Conservation (phyloP, 92 coral and sea anemone species). For the Actinernus sp. region DNA sequence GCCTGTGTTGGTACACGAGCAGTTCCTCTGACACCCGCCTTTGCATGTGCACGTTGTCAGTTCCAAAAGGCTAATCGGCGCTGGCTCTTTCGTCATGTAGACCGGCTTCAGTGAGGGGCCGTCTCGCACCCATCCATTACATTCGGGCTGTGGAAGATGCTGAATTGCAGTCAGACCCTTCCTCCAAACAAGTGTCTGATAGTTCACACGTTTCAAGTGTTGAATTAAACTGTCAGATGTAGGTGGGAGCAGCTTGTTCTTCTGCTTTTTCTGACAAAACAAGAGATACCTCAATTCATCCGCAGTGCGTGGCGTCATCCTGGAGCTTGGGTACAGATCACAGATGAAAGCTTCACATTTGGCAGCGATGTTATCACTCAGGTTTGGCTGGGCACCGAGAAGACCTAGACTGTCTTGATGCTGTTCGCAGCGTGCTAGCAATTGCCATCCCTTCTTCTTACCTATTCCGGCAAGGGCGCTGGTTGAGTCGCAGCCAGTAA, state of each 20-base stretch:
- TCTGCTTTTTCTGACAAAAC: slow-evolving; percentile 57
- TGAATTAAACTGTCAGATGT: slow-evolving; percentile 59
- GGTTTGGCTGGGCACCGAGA: slow-evolving; percentile 17
- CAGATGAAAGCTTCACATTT: slow-evolving; percentile 57
- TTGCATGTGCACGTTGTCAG: slow-evolving; percentile 66
- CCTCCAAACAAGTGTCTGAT: slow-evolving; percentile 59
- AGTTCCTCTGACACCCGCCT: slow-evolving; percentile 40
- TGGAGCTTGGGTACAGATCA: slow-evolving; percentile 32
- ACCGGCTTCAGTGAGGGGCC: slow-evolving; percentile 24
- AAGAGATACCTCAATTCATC: slow-evolving; percentile 46
- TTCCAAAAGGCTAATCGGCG: slow-evolving; percentile 56
- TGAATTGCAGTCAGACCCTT: slow-evolving; percentile 60
- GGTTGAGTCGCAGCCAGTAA: slow-evolving; percentile 63
- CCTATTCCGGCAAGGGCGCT: slow-evolving; percentile 39
- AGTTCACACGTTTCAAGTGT: slow-evolving; percentile 47
- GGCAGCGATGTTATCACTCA: slow-evolving; percentile 5
- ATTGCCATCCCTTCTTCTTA: slow-evolving; percentile 58
- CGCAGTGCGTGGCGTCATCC: slow-evolving; percentile 13
- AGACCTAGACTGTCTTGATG: slow-evolving; percentile 43
- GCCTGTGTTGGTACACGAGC: slow-evolving; percentile 48
- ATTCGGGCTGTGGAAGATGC: slow-evolving; percentile 54
- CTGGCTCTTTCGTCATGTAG: slow-evolving; percentile 56
- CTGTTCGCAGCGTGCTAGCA: slow-evolving; percentile 3
- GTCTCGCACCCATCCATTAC: slow-evolving; percentile 59
- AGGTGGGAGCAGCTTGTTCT: slow-evolving; percentile 45